Evolutionary conservation across 2,888 invertebrate genomes (phyloP).

Genomic region (Eupeodes latifasciatus): DNA sequence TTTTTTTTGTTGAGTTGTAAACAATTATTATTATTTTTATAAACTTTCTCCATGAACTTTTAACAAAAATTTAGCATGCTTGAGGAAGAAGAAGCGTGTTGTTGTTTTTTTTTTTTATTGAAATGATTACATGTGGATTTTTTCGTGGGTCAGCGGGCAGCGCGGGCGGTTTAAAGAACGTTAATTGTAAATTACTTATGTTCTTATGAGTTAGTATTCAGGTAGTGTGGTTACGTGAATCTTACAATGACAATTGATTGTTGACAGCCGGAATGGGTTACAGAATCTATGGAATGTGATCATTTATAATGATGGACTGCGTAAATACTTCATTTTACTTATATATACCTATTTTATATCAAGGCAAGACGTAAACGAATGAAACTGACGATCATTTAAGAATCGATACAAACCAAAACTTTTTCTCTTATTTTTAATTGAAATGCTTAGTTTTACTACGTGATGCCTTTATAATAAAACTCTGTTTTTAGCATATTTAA

Average conservation of each 20-base stretch:
- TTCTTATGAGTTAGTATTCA: conserved; percentile 64
- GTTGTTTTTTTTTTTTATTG: neutral
- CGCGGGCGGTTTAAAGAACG: conserved; percentile 6
- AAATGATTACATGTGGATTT: conserved; percentile 3
- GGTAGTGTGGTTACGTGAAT: conserved; percentile 54
- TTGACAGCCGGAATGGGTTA: conserved; percentile 64
- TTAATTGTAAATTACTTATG: neutral
- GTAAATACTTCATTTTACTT: neutral
- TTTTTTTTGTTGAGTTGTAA: conserved; percentile 28
- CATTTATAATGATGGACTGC: conserved; percentile 16
- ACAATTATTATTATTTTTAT: conserved; percentile 26
- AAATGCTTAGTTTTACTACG: too few relatives aligned
- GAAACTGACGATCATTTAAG: too few relatives aligned
- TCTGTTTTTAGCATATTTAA: too few relatives aligned
- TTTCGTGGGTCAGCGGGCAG: neutral
- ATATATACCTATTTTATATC: neutral
- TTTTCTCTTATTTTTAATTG: too few relatives aligned
- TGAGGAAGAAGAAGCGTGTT: conserved; percentile 43
- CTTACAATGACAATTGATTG: conserved; percentile 68
- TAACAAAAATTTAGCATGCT: conserved; percentile 29
- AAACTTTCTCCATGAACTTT: conserved; percentile 58
- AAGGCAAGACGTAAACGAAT: neutral
- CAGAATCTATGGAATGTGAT: conserved; percentile 69
- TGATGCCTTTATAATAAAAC: too few relatives aligned
- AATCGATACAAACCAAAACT: too few relatives aligned